A percentile compares a stretch with the other conserved stretches of the same genome.
Evolutionary conservation across 2,113 vertebrate species (phyloP).

Genomic region (Caretta caretta): DNA sequence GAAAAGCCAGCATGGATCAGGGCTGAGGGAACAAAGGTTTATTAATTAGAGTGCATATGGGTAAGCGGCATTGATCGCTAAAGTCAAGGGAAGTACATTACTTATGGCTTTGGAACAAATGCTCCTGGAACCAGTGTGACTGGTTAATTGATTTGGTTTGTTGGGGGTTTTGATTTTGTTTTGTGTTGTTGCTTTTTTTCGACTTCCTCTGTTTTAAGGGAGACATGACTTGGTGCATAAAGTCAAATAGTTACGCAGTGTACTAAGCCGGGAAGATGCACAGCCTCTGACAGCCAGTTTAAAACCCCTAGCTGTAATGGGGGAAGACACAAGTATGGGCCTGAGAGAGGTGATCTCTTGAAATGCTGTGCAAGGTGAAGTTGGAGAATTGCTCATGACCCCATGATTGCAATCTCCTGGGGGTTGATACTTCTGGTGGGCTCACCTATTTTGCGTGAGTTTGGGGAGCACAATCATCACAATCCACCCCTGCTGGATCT

Average conservation of each 20-base stretch:
- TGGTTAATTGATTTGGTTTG: not conserved
- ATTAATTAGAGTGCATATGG: constrained; percentile 39
- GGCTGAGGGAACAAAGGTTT: not conserved
- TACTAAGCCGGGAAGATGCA: not conserved
- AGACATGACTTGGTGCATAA: not conserved
- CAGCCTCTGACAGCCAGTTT: not conserved
- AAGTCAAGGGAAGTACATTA: constrained; percentile 29
- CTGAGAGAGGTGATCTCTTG: not conserved
- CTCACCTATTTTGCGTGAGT: not conserved
- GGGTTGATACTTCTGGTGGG: not conserved
- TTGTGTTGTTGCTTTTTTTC: not conserved
- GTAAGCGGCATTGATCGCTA: constrained; percentile 26
- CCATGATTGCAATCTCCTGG: not conserved
- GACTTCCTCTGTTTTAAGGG: not conserved
- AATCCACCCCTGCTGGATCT: not conserved
- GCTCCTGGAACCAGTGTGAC: not conserved
- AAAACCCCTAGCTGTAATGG: not conserved
- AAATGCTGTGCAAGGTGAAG: not conserved
- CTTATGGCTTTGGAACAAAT: constrained; percentile 2
- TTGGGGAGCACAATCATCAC: not conserved
- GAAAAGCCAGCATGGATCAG: not conserved
- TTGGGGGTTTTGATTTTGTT: not conserved
- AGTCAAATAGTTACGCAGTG: rapidly evolving
- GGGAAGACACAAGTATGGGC: not conserved
- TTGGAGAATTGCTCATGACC: not conserved